Base-by-base conservation (phyloP, 2,888 invertebrate genomes). In the Drosophila pseudotakahashii region DNA sequence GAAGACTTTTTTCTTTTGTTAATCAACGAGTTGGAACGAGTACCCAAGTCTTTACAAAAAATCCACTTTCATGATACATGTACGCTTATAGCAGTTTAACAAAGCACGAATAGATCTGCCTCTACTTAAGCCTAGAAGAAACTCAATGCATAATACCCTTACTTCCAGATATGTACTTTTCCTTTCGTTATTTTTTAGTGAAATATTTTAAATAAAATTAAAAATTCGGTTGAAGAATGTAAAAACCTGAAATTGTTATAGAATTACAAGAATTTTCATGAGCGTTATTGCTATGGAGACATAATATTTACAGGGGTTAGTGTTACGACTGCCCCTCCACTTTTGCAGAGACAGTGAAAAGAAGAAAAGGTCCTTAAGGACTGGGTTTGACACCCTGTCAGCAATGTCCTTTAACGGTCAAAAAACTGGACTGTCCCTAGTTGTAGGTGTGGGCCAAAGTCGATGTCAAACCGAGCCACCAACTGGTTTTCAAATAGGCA, bases 401-500 rank as follows among this genome's bases (percentile, higher is more conserved):
- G 32, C 41, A 63, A 13, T 30, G 36, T 11, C 36, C 66, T 44
- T 30, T 13, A 47, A 34, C 44, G 23, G 34, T 13, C 34, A 19
- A 19, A 26, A 26, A 32, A 26, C 16, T 34, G 23, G 39, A 7
- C 32, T 42, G 14, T n/a, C 14, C 42, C 14, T 44, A 50, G 51
- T 59, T 39, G 71, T 48, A 51, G 73, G 63, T 32, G 70, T 64
- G 34, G 39, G 66, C 19, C 41, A 7, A 34, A 34, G 19, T 48
- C n/a, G 16, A 47, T 14, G 34, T 34, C 19, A 19, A 53, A 10
- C 48, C 50, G 63, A 19, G 3, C 19, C 19, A 3, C 68, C 62
- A 70, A 72, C 87, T 83, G 70, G 78, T 73, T 59, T 67, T 64
- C 48, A 59, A 71, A 78, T 54, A 77, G 69, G 48, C 66, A 76